Percentiles rank a stretch among this genome's conserved stretches.
These are phyloP conservation scores for Sandelia bainsii DNA, from an alignment of 2,797 vertebrate species.

Conservation along the genomic window DNA sequence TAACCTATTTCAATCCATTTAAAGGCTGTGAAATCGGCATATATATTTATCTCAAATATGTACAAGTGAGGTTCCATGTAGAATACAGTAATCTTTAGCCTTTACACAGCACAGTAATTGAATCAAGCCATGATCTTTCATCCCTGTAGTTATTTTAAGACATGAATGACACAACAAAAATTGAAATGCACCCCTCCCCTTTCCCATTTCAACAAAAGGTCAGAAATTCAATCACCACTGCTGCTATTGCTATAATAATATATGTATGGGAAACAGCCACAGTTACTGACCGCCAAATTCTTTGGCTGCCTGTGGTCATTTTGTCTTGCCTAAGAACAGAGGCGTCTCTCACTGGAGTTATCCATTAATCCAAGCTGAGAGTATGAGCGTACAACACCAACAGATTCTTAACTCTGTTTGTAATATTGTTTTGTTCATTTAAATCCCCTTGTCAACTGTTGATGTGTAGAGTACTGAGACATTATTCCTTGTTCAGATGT, in stretches of 20 bases:
- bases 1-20: conserved; percentile 57
- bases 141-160: conserved; percentile 86
- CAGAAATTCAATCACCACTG: conserved; percentile 88
- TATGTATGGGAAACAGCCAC: conserved; percentile 85
- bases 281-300: conserved; percentile 83
- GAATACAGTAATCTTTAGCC: conserved; percentile 81
- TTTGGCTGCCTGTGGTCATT: conserved; percentile 84
- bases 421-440: conserved; percentile 35
- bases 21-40: conserved; percentile 56
- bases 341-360: conserved; percentile 79
- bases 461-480: neutral
- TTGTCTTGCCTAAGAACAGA: conserved; percentile 81
- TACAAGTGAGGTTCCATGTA: conserved; percentile 75
- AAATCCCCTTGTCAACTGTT: conserved; percentile 19
- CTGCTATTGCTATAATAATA: conserved; percentile 85
- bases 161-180: conserved; percentile 86
- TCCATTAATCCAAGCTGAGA: conserved; percentile 80
- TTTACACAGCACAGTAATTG: conserved; percentile 79
- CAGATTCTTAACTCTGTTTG: conserved; percentile 51
- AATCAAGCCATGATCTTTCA: conserved; percentile 86
- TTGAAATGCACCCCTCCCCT: conserved; percentile 79
- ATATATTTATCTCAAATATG: conserved; percentile 57
- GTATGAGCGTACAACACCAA: conserved; percentile 50
- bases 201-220: conserved; percentile 88
- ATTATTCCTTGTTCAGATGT: neutral